These are phyloP conservation scores for Cottus gobio DNA, from an alignment of 2,113 vertebrate genomes.

Conservation along the genomic window DNA sequence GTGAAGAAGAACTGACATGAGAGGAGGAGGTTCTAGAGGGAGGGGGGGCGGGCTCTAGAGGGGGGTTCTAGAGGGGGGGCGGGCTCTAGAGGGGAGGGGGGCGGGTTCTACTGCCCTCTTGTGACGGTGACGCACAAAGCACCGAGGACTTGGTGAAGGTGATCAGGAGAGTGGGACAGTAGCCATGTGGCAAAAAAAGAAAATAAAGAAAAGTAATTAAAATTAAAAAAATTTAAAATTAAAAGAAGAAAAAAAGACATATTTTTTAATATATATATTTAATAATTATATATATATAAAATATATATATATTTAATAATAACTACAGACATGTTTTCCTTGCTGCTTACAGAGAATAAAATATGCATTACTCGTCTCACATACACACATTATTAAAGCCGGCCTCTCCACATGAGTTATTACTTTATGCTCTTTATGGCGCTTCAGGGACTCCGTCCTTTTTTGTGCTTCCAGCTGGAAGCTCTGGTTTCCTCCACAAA, in stretches of 20 bases:
- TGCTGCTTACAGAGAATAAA: not conserved
- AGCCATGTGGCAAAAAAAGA: too few relatives aligned
- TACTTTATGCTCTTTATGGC: constrained; percentile 51
- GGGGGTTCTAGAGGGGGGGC: too few relatives aligned
- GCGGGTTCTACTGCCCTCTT: constrained; percentile 54
- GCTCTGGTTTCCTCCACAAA: too few relatives aligned
- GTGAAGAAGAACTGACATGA: constrained; percentile 26
- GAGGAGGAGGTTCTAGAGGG: not conserved
- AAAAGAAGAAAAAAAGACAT: too few relatives aligned
- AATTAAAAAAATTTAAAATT: too few relatives aligned
- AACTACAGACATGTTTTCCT: too few relatives aligned
- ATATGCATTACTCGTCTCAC: not conserved
- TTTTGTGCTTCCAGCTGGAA: too few relatives aligned
- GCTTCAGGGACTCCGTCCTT: too few relatives aligned
- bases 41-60: not conserved
- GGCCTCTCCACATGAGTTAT: constrained; percentile 21
- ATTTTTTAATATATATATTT: too few relatives aligned
- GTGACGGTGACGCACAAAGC: constrained; percentile 49
- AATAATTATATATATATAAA: too few relatives aligned
- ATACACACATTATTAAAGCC: not conserved
- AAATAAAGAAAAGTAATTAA: too few relatives aligned
- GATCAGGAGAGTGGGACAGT: not conserved
- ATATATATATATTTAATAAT: too few relatives aligned
- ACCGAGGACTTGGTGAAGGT: not conserved
- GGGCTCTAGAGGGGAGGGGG: not conserved